phyloP scores from a whole-genome alignment of 2,888 invertebrate genomes.

The Gerris lacustris region DNA sequence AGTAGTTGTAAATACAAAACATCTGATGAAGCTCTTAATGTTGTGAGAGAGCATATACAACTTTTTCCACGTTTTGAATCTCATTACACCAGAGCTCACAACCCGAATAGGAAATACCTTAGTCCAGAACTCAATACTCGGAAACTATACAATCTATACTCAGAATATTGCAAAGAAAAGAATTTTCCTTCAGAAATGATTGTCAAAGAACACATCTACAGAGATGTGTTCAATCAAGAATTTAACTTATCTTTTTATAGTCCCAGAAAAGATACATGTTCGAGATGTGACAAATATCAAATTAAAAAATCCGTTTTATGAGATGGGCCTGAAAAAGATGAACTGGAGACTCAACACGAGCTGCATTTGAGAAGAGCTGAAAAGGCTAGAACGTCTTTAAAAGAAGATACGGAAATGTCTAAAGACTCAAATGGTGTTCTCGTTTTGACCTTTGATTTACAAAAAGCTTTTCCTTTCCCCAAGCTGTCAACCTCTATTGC shows the following conservation, averaged over 20 bases:
- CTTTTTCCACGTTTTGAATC: constrained; percentile 21
- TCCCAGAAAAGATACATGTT: constrained; percentile 15
- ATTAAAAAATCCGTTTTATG: constrained; percentile 11
- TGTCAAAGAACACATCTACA: constrained; percentile 8
- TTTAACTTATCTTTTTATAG: constrained; percentile 16
- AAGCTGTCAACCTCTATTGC: constrained; percentile 31
- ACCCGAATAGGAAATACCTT: constrained; percentile 22
- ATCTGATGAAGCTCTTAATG: constrained; percentile 8
- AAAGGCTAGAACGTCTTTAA: constrained; percentile 13
- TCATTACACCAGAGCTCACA: constrained; percentile 23
- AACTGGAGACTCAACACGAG: constrained; percentile 4
- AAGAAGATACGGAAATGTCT: constrained; percentile 6
- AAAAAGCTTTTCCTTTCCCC: constrained; percentile 30
- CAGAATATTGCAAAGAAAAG: constrained; percentile 17
- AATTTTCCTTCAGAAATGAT: background rate
- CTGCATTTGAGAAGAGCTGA: constrained; percentile 17
- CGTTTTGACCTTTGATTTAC: constrained; percentile 20
- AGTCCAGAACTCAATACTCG: constrained; percentile 19
- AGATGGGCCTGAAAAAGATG: constrained; percentile 11
- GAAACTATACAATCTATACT: constrained; percentile 21
- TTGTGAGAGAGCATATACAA: background rate
- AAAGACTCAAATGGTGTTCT: constrained; percentile 9
- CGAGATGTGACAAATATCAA: constrained; percentile 13
- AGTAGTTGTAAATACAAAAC: constrained; percentile 1
- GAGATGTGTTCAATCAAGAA: constrained; percentile 10